A percentile compares a stretch with the other conserved stretches of the same genome.
phyloP scores from a whole-genome alignment of 1,140 invertebrate genomes.

The Aphaenogaster floridana region DNA sequence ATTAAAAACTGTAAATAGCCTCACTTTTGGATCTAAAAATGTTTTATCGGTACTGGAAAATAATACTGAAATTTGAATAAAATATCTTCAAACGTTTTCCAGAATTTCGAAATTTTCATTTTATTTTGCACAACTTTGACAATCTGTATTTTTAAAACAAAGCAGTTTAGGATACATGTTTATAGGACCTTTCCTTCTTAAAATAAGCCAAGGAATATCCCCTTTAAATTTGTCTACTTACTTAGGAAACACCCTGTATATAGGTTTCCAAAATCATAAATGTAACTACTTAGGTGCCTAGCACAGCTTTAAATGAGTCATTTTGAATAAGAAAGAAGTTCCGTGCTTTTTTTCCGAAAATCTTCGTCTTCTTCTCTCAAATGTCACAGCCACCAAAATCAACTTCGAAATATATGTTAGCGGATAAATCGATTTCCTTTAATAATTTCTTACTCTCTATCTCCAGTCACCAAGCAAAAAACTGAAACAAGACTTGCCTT shows the following conservation, averaged over 20 bases:
- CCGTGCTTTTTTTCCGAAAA: neutral
- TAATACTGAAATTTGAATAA: too few relatives aligned
- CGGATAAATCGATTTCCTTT: constrained; percentile 60
- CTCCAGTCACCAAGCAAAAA: constrained; percentile 39
- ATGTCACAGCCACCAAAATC: neutral
- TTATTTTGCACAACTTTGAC: too few relatives aligned
- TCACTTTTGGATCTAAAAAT: too few relatives aligned
- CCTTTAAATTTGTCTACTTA: too few relatives aligned
- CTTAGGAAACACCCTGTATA: neutral
- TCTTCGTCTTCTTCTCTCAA: neutral
- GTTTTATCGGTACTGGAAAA: too few relatives aligned
- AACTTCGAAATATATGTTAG: constrained; percentile 36
- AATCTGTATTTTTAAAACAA: too few relatives aligned
- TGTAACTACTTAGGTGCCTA: neutral
- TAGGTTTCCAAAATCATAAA: constrained; percentile 9
- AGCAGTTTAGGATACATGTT: too few relatives aligned
- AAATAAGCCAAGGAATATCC: too few relatives aligned
- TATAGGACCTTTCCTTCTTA: too few relatives aligned
- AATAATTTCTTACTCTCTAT: constrained; percentile 46
- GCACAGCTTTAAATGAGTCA: constrained; percentile 12
- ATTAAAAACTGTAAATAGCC: too few relatives aligned
- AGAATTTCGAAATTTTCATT: too few relatives aligned
- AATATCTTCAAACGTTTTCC: too few relatives aligned
- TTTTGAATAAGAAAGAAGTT: neutral
- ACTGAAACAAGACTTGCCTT: constrained; percentile 46